Base-by-base conservation (phyloP, 2,113 vertebrate species). In the Phyllostomus hastatus region DNA sequence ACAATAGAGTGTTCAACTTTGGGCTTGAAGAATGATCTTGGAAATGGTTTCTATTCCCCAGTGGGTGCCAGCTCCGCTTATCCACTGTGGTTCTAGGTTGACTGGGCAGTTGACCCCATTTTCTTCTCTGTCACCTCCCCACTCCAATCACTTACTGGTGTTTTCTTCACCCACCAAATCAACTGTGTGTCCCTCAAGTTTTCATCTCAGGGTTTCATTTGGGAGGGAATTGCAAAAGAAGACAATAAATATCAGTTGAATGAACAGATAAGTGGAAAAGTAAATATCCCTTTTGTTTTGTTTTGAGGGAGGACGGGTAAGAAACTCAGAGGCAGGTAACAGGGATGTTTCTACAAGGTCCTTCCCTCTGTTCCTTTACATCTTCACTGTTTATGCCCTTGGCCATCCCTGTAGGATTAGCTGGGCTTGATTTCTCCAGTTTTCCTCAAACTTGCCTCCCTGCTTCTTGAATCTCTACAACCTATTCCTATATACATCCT, bases 61-160 rank as follows among this genome's bases (percentile, higher is more conserved):
- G 0, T 35, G 48, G 7, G 5, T 35, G 41, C 31, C 16, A 35
- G 4, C 3, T 2, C 10, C 9, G 5, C 28, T 9, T 57, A 5
- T 41, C 4, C n/a, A 33, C n/a, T 11, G 24, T 52, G 54, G 7
- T 6, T 73, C 12, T 52, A 43, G 17, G 38, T 3, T 8, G 31
- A 35, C 14, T 10, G 22, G 24, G 7, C 0, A 1, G 0, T 35
- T 35, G 11, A 8, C 14, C 12, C 1, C 10, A 10, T 59, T 22
- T 20, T 26, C 26, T 33, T 33, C 43, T 70, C 41, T 57, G 10
- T 38, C 24, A 75, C 11, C 26, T 46, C 69, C 67, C 6, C 20
- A 59, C 19, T 69, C 22, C 6, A 66, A 1, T 9, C 20, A 2
- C 4, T 46, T 38, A 4, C 22, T 79, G 14, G 31, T 33, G 17